Evolutionary conservation across 2,888 invertebrate species (phyloP).

Genomic region (Eucera pruinosa): DNA sequence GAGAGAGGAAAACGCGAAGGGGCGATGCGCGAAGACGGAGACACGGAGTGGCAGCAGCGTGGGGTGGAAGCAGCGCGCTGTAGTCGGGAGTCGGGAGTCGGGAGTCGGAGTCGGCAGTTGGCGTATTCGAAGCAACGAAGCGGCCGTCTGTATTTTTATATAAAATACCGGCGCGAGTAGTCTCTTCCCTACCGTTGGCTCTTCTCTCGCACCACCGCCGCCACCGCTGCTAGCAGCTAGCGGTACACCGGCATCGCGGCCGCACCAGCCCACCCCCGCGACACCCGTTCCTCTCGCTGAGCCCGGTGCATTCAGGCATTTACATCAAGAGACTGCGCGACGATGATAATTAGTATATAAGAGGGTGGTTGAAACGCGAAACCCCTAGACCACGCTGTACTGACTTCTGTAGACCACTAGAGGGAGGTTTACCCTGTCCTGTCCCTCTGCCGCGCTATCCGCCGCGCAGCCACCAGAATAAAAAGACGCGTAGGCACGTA

Average conservation of each 20-base stretch:
- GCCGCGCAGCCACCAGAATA: conserved; percentile 66
- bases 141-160: conserved; percentile 71
- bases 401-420: conserved; percentile 82
- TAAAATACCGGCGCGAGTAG: conserved; percentile 64
- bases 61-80: background rate
- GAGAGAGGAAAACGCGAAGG: conserved; percentile 9
- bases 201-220: conserved; percentile 46
- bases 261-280: conserved; percentile 42
- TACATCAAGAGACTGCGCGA: conserved; percentile 80
- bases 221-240: too few species aligned
- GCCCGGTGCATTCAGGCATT: conserved; percentile 79
- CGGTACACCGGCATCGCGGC: conserved; percentile 15
- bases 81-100: background rate
- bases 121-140: conserved; percentile 76
- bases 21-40: conserved; percentile 35
- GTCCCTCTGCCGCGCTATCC: conserved; percentile 58
- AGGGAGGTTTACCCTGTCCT: conserved; percentile 72
- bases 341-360: conserved; percentile 83
- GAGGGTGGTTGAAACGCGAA: conserved; percentile 79
- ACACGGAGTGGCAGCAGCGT: conserved; percentile 2
- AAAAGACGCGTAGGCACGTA: conserved; percentile 70
- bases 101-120: conserved; percentile 49
- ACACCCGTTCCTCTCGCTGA: conserved; percentile 53
- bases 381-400: conserved; percentile 79
- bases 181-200: conserved; percentile 47